Percentiles rank a stretch among this genome's conserved stretches.
Evolutionary conservation across 1,140 invertebrate species (phyloP).

Genomic region (Nasonia giraulti): DNA sequence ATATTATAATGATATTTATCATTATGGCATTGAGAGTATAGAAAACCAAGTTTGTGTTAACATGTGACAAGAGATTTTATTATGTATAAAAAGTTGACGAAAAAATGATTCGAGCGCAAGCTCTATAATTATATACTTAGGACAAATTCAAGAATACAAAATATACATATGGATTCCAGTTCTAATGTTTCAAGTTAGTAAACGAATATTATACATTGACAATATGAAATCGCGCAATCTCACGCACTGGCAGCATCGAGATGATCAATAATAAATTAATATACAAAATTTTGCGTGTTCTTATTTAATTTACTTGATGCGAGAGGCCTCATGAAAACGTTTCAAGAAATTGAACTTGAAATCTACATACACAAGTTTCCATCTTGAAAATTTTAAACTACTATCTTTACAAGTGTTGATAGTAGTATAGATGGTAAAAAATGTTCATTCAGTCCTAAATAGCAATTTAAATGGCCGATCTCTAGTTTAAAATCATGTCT

Average conservation of each 20-base stretch:
- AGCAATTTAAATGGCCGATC: conserved; percentile 19
- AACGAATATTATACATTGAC: conserved; percentile 37
- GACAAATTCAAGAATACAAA: not conserved
- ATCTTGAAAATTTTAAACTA: not conserved
- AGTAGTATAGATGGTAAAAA: conserved; percentile 11
- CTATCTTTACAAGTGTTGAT: not conserved
- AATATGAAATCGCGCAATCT: conserved; percentile 22
- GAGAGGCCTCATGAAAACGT: not conserved
- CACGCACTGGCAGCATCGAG: not conserved
- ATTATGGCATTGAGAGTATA: conserved; percentile 18
- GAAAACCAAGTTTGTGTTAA: conserved; percentile 41
- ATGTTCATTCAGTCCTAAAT: conserved; percentile 26
- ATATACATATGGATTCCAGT: not conserved
- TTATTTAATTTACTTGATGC: not conserved
- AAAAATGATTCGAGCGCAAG: conserved; percentile 16
- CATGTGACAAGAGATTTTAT: conserved; percentile 33
- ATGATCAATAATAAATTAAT: conserved; percentile 1
- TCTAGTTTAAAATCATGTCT: conserved; percentile 1
- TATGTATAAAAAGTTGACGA: conserved; percentile 18
- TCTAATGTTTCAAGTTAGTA: conserved; percentile 28
- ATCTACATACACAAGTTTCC: not conserved
- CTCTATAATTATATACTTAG: not conserved
- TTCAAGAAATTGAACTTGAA: not conserved
- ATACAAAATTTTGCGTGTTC: not conserved
- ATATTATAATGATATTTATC: conserved; percentile 22